Evolutionary conservation across 2,888 invertebrate genomes (phyloP), one percentile per base, ranked within the genome.

Genomic region (Sinodicranocentrus sp.): DNA sequence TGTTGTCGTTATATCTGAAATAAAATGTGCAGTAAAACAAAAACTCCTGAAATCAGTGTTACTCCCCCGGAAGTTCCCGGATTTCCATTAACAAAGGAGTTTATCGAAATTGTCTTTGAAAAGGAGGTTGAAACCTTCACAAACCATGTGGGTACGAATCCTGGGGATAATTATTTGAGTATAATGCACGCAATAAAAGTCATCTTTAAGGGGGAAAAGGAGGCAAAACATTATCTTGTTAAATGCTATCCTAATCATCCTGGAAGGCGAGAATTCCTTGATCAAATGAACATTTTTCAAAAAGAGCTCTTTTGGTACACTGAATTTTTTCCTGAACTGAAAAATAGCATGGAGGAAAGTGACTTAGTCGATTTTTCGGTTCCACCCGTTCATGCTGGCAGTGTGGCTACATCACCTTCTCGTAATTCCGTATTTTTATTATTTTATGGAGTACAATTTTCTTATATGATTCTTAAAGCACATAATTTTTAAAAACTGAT

Each of bases 91-190:
- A 80, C 79, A 23, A 72, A 80, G 19, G 79, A 80, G 15, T 80
- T 80, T 72, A 17, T 80, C 13, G 79, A 80, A 23, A 17, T 54
- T 19, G 39, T 72, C 0, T 72, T 80, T 43, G 43, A 17, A 5
- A 63, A 39, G 21, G 43, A 80, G 52, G 79, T 80, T 21, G 79
- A 72, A n/a, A 63, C 25, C 13, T 80, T 80, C 19, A 54, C 15
- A 0, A 25, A 43, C 0, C 28, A 63, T 0, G 19, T 54, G 15
- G 79, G 79, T 1, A 80, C 79, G 0, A 80, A 80, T 43, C 79
- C 79, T 15, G 79, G 79, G 2, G 79, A 80, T 21, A 80, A 80
- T 19, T 80, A 80, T n/a, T 26, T 80, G 57, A 80, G 79, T n/a
- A 54, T 80, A 6, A 72, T 80, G 0, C 79, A 80, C 39, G 79